phyloP scores from a whole-genome alignment of 2,888 invertebrate species.

The Pinctada fucata region DNA sequence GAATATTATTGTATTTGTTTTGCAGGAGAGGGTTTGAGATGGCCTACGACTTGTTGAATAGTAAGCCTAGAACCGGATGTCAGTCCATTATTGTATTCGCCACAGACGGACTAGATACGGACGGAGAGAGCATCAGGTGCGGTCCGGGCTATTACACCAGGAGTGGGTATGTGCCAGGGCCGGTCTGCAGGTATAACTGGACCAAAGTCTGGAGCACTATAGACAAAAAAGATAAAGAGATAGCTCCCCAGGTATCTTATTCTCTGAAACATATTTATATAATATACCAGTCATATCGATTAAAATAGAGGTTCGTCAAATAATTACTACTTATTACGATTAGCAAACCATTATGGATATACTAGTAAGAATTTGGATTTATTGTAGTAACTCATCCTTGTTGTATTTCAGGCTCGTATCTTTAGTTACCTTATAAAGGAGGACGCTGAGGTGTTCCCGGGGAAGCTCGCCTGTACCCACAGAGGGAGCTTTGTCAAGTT shows the following conservation, averaged over 20 bases:
- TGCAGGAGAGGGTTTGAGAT: conserved; percentile 74
- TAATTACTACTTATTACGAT: not conserved
- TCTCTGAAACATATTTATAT: not conserved
- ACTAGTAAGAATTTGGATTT: too few species aligned
- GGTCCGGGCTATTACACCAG: conserved; percentile 78
- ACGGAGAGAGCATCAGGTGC: conserved; percentile 77
- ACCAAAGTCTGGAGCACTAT: conserved; percentile 75
- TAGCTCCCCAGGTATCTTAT: conserved; percentile 63
- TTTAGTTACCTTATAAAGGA: conserved; percentile 77
- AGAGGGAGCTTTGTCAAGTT: conserved; percentile 75
- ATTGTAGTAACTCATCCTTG: not conserved
- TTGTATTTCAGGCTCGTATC: conserved; percentile 69
- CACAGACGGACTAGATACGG: conserved; percentile 77
- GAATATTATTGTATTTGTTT: not conserved
- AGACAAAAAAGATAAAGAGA: conserved; percentile 66
- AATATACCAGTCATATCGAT: too few species aligned
- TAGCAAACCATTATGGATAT: not conserved
- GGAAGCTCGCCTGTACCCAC: conserved; percentile 74
- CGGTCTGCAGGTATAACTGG: conserved; percentile 78
- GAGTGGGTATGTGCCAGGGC: conserved; percentile 77
- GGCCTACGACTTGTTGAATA: conserved; percentile 73
- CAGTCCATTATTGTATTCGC: conserved; percentile 76
- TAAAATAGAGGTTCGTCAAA: not conserved
- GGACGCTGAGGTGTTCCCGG: conserved; percentile 76
- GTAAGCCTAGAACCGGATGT: conserved; percentile 75